Percentiles rank a stretch among this genome's conserved stretches.
phyloP scores from a whole-genome alignment of 1,140 invertebrate genomes.

The Oncopeltus fasciatus region DNA sequence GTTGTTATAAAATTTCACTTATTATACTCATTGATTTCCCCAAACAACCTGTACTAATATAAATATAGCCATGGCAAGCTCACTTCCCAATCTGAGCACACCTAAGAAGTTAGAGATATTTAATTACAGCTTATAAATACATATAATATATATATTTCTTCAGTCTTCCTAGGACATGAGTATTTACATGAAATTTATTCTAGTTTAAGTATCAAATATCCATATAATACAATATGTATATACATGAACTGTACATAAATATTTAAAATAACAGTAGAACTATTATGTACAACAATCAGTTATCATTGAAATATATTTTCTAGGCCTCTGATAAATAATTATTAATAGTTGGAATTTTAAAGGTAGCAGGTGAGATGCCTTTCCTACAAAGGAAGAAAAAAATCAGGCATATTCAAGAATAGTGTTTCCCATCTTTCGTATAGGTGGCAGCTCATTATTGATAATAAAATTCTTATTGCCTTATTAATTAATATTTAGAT shows the following conservation, averaged over 20 bases:
- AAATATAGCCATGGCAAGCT: neutral
- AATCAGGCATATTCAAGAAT: neutral
- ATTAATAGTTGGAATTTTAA: neutral
- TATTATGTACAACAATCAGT: neutral
- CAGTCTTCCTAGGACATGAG: slow-evolving; percentile 2
- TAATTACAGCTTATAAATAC: slow-evolving; percentile 2
- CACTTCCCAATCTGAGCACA: neutral
- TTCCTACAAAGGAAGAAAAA: neutral
- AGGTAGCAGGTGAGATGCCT: neutral
- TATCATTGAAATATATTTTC: neutral
- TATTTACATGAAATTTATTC: neutral
- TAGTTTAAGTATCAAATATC: slow-evolving; percentile 9
- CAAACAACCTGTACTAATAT: no score
- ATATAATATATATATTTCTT: neutral
- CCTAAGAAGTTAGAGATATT: neutral
- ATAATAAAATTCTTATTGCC: no score
- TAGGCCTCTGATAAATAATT: no score
- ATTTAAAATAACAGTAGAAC: neutral
- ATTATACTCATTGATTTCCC: no score
- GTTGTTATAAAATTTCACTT: no score
- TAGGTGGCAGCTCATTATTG: no score
- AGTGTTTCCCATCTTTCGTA: neutral
- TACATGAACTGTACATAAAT: neutral
- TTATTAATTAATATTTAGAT: no score
- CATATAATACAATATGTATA: slow-evolving; percentile 11